Evolutionary conservation across 2,888 invertebrate genomes (phyloP), one percentile per base, ranked within the genome.

Genomic region (Cantharis flavilabris): DNA sequence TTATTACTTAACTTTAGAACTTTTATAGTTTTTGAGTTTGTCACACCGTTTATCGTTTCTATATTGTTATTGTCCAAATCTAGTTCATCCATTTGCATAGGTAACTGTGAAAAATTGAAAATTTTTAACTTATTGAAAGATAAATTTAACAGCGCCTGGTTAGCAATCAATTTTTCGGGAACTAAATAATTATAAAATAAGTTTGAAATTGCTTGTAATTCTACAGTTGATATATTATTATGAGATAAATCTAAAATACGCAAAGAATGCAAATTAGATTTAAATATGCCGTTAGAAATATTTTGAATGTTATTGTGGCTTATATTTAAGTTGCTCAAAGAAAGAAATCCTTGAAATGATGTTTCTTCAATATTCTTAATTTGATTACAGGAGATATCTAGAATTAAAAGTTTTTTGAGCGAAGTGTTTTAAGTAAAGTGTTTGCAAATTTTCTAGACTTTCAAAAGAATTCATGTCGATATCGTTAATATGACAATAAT

Each of bases 401-500:
- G 70, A 69, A 82, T 80, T 11, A 82, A 70, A 9, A 87, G 77
- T 3, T 83, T 73, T 1, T 84, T 81, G 73, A 86, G 76, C 9
- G 77, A 82, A 69, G 64, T 82, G 76, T 73, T 82, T 78, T n/a
- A 88, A 80, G 76, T 85, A 83, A 11, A 88, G 76, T 16, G 73
- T 63, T 67, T 79, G 72, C 30, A 87, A 77, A 26, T 80, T 81
- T 4, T 70, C 77, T 16, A 87, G 79, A 7, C 86, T 86, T 11
- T 82, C 80, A 67, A 88, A 87, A 0, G 87, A 84, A 7, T 78
- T 79, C 3, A 67, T n/a, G 16, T 84, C 83, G 5, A 87, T 84
- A 7, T 80, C 81, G 30, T 81, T 77, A 28, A 88, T 86, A 23
- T 23, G 65, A 13, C 65, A 23, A 26, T 67, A 5, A n/a, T 67